These are phyloP conservation scores for Chaetops frenatus DNA, from an alignment of 2,113 vertebrate species.

Conservation along the genomic window DNA sequence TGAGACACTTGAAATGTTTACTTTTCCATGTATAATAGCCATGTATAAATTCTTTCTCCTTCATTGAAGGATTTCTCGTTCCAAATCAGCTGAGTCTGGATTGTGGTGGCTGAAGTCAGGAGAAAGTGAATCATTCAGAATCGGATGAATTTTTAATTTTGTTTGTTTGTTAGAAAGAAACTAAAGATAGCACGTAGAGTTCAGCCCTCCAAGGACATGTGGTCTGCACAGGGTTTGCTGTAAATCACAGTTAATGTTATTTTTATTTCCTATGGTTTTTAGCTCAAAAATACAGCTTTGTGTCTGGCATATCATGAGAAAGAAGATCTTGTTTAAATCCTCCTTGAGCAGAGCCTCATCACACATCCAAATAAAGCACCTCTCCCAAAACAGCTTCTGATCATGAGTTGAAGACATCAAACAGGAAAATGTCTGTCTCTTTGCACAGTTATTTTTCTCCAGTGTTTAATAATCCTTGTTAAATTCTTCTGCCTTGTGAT, in stretches of 20 bases:
- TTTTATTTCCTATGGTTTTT: conserved; percentile 10
- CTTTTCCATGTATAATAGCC: neutral
- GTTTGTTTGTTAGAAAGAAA: conserved; percentile 15
- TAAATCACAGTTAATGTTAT: conserved; percentile 4
- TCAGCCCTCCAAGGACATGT: neutral
- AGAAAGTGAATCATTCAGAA: conserved; percentile 9
- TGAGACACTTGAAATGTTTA: neutral
- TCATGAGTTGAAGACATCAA: conserved; percentile 4
- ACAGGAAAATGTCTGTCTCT: neutral
- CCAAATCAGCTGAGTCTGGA: neutral
- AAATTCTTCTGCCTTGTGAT: conserved; percentile 40
- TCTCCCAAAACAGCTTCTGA: conserved; percentile 4
- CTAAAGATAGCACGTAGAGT: neutral
- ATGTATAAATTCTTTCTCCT: neutral
- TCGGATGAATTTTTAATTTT: neutral
- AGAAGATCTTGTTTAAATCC: neutral
- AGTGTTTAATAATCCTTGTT: neutral
- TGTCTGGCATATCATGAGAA: neutral
- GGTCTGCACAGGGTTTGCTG: neutral
- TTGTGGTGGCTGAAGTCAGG: neutral
- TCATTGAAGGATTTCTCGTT: neutral
- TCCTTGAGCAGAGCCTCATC: neutral
- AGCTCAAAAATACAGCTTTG: neutral
- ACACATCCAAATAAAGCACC: neutral
- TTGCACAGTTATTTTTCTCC: neutral